A percentile compares a stretch with the other conserved stretches of the same genome.
Conservation (phyloP, 2,797 vertebrate genomes). For the Halcyon smyrnensis region DNA sequence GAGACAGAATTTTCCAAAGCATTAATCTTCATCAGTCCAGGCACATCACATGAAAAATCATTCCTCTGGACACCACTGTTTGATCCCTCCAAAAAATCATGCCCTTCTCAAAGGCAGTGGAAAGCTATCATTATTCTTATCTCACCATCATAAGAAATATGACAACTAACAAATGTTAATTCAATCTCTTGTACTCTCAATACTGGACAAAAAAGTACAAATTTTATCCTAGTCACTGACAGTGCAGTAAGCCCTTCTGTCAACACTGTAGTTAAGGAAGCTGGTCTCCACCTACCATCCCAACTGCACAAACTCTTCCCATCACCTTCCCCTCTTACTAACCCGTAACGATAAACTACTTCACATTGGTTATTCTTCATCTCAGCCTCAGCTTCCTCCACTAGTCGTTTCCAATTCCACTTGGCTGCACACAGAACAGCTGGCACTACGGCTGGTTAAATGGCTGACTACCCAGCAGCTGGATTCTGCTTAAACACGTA, state of each 20-base stretch:
- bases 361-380: background rate
- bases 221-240: background rate
- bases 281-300: background rate
- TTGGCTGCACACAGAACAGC: background rate
- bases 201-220: background rate
- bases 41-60: background rate
- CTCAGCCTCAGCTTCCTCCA: background rate
- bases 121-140: background rate
- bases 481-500: background rate
- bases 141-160: background rate
- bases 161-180: background rate
- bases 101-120: background rate
- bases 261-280: background rate
- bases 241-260: background rate
- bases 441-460: background rate
- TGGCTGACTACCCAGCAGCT: background rate
- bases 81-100: background rate
- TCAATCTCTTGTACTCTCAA: background rate
- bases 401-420: background rate
- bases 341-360: background rate
- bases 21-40: background rate
- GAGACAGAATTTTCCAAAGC: background rate
- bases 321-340: background rate
- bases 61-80: background rate
- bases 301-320: background rate